Evolutionary conservation across 2,797 vertebrate species (phyloP).

Genomic region (Cebuella pygmaea): DNA sequence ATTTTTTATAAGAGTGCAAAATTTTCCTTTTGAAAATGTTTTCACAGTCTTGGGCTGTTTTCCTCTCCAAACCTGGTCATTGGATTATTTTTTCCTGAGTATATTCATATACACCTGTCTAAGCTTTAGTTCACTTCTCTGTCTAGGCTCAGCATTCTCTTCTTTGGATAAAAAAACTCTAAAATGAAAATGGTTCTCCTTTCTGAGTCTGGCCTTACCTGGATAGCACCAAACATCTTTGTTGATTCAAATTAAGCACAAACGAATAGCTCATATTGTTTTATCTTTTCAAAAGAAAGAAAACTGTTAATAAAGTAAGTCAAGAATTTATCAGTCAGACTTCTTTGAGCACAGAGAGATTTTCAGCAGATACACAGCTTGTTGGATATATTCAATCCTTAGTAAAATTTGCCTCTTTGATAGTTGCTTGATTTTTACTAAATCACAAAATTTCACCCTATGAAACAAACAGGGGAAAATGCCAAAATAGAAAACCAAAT

Average conservation of each 20-base stretch:
- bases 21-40: background rate
- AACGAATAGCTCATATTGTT: background rate
- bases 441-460: constrained; percentile 24
- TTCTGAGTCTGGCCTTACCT: background rate
- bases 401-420: constrained; percentile 14
- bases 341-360: background rate
- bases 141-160: background rate
- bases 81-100: background rate
- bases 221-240: background rate
- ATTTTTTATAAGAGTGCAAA: background rate
- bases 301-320: background rate
- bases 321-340: background rate
- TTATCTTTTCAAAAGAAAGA: background rate
- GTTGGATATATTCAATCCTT: background rate
- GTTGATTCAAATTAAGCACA: background rate
- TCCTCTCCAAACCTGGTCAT: background rate
- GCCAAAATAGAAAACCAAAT: constrained; percentile 47
- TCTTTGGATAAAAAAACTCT: background rate
- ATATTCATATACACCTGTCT: background rate
- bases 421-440: constrained; percentile 43
- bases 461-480: constrained; percentile 55
- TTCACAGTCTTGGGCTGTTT: background rate
- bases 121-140: background rate
- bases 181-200: background rate
- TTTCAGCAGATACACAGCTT: background rate